Conservation (phyloP, 2,797 vertebrate species). For the Anabas testudineus region DNA sequence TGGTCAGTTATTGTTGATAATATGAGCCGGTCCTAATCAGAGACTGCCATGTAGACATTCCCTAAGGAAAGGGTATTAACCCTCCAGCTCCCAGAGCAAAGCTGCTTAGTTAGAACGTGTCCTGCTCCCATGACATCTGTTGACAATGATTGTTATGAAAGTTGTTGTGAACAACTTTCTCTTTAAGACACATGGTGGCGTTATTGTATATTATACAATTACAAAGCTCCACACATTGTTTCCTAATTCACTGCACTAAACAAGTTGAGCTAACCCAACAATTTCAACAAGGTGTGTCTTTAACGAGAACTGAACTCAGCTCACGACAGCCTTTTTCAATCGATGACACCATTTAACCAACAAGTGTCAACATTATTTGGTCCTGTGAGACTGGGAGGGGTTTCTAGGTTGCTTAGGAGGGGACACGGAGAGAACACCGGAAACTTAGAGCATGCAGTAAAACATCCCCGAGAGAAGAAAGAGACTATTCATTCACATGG, state of each 20-base stretch:
- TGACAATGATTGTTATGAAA: conserved; percentile 5
- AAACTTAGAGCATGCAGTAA: conserved; percentile 47
- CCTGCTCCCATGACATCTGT: background rate
- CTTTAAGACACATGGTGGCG: background rate
- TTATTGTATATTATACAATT: background rate
- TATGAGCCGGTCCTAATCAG: background rate
- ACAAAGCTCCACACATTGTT: background rate
- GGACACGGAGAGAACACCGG: conserved; percentile 52
- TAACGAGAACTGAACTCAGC: background rate
- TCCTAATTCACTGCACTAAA: background rate
- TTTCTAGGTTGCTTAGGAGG: conserved; percentile 54
- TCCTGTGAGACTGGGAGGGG: conserved; percentile 50
- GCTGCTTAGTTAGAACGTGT: background rate
- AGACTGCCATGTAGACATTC: background rate
- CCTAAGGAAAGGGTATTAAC: conserved; percentile 4
- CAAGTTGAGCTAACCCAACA: background rate
- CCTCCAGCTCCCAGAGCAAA: conserved; percentile 13
- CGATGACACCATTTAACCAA: conserved; percentile 61
- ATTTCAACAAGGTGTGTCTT: background rate
- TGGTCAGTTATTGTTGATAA: background rate
- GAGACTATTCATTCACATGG: conserved; percentile 66
- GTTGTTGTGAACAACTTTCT: background rate
- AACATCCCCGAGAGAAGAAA: conserved; percentile 63
- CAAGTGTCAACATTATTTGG: conserved; percentile 54
- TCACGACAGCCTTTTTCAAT: conserved; percentile 38